Evolutionary conservation across 1,140 invertebrate genomes (phyloP).

Genomic region (Zaprionus nigranus): DNA sequence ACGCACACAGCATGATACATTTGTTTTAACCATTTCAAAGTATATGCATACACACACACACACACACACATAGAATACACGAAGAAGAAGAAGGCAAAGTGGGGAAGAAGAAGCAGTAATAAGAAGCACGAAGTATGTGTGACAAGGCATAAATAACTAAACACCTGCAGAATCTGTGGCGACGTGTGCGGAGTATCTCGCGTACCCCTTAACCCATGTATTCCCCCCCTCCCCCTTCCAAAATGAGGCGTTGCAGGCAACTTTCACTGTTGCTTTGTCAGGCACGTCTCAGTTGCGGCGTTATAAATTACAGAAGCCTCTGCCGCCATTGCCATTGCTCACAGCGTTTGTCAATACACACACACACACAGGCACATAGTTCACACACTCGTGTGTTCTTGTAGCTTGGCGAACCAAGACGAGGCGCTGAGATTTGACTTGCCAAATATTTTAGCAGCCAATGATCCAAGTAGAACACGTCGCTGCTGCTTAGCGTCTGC

Average conservation of each 20-base stretch:
- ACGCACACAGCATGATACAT: slow-evolving; percentile 50
- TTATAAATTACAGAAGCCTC: slow-evolving; percentile 73
- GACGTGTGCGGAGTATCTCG: background rate
- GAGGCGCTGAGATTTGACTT: slow-evolving; percentile 51
- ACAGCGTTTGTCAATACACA: slow-evolving; percentile 71
- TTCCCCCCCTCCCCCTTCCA: too few species aligned
- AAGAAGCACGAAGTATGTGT: slow-evolving; percentile 59
- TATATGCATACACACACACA: too few species aligned
- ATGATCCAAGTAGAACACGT: slow-evolving; percentile 28
- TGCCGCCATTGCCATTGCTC: slow-evolving; percentile 59
- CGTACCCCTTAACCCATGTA: background rate
- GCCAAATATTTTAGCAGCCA: slow-evolving; percentile 55
- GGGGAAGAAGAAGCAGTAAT: slow-evolving; percentile 41
- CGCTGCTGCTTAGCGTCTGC: background rate
- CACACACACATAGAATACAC: background rate
- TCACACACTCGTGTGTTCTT: background rate
- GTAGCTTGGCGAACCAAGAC: slow-evolving; percentile 21
- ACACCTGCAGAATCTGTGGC: slow-evolving; percentile 73
- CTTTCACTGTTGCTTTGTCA: slow-evolving; percentile 46
- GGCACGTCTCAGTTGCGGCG: slow-evolving; percentile 67
- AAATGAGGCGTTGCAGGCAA: slow-evolving; percentile 9
- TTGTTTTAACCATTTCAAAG: slow-evolving; percentile 63
- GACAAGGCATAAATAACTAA: slow-evolving; percentile 82
- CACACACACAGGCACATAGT: background rate
- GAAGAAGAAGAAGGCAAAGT: background rate